phyloP scores from a whole-genome alignment of 2,888 invertebrate species.

The Idaea aversata region DNA sequence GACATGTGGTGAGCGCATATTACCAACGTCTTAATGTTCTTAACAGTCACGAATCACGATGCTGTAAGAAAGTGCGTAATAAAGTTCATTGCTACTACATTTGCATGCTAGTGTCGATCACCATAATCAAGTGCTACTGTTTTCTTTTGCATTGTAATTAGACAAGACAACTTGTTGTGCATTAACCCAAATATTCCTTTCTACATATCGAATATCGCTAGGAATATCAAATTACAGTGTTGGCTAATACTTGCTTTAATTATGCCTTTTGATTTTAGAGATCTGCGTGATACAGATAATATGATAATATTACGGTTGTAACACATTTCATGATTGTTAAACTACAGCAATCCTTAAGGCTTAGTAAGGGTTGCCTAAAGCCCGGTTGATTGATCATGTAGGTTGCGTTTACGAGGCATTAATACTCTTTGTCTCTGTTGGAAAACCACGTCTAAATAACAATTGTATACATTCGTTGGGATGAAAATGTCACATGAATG shows the following conservation, averaged over 20 bases:
- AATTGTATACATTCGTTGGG: too few species aligned
- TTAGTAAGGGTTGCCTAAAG: background rate
- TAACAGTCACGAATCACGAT: conserved; percentile 27
- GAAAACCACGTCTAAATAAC: too few species aligned
- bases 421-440: too few species aligned
- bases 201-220: conserved; percentile 18
- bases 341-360: background rate
- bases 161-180: conserved; percentile 25
- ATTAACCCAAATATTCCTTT: conserved; percentile 33
- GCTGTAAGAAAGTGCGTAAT: conserved; percentile 55
- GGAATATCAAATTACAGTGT: conserved; percentile 14
- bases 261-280: conserved; percentile 9
- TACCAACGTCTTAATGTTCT: conserved; percentile 13
- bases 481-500: too few species aligned
- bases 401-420: too few species aligned
- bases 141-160: conserved; percentile 23
- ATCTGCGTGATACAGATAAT: conserved; percentile 19
- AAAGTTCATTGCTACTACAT: conserved; percentile 27
- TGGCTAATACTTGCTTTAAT: conserved; percentile 19
- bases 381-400: background rate
- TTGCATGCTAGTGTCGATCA: conserved; percentile 35
- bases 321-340: conserved; percentile 3
- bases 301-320: conserved; percentile 11
- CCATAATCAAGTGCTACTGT: conserved; percentile 32
- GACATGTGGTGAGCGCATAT: background rate